Evolutionary conservation across 2,113 vertebrate species (phyloP).

Genomic region (Ardeotis arabs): DNA sequence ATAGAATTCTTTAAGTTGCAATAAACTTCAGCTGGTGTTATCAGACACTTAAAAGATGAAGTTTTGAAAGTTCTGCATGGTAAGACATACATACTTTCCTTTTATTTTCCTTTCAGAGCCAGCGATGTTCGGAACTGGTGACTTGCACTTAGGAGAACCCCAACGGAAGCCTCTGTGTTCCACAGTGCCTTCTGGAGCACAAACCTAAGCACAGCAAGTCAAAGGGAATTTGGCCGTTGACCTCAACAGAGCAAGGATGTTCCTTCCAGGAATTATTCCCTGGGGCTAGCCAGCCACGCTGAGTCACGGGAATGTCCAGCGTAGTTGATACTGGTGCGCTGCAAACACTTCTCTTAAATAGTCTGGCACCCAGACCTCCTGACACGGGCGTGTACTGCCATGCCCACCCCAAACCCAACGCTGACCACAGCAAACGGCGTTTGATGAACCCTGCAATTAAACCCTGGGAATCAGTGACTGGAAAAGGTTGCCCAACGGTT

Average conservation of each 20-base stretch:
- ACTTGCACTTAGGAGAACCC: neutral
- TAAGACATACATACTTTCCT: neutral
- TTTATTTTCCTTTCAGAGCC: neutral
- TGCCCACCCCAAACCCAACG: neutral
- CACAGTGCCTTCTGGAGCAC: neutral
- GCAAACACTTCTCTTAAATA: neutral
- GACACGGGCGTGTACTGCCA: neutral
- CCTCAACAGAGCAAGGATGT: neutral
- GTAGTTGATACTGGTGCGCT: neutral
- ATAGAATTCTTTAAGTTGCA: neutral
- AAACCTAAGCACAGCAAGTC: neutral
- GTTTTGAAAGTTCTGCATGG: neutral
- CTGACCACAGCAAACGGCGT: neutral
- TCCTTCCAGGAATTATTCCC: neutral
- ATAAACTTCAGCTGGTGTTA: neutral
- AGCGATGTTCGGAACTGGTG: neutral
- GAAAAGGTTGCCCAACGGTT: neutral
- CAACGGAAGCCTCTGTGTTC: neutral
- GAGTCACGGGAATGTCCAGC: neutral
- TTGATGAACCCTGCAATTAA: neutral
- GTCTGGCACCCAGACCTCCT: neutral
- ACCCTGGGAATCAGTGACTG: neutral
- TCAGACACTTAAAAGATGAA: neutral
- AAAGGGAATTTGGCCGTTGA: neutral
- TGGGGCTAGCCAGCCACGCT: neutral